Conservation (phyloP, 2,888 invertebrate genomes). For the Campopleginae sp. region DNA sequence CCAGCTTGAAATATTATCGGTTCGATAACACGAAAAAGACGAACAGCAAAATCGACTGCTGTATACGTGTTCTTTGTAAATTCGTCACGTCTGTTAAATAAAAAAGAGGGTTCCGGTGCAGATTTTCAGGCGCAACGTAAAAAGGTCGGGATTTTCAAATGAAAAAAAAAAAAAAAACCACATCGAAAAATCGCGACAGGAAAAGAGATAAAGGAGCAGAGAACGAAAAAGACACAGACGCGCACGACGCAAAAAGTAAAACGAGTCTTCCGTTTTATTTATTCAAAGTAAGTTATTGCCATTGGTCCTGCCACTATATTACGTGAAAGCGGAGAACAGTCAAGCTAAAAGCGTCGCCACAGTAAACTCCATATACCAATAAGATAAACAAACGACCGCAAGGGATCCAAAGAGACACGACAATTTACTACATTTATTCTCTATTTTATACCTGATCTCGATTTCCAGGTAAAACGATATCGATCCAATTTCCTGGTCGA, state of each 20-base stretch:
- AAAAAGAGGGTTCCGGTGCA: too few relatives aligned
- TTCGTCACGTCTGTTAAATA: neutral
- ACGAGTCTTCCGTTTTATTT: conserved; percentile 81
- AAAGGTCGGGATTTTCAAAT: neutral
- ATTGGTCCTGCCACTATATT: conserved; percentile 81
- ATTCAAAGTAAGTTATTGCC: conserved; percentile 83
- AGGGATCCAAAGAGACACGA: conserved; percentile 37
- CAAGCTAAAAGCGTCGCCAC: conserved; percentile 62
- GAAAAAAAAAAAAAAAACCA: too few relatives aligned
- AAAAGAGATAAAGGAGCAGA: neutral
- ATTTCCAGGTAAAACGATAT: conserved; percentile 80
- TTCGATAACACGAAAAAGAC: neutral
- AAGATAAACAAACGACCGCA: conserved; percentile 38
- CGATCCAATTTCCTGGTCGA: conserved; percentile 75
- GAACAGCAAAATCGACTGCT: neutral
- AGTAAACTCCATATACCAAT: conserved; percentile 24
- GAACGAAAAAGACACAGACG: neutral
- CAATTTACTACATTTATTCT: conserved; percentile 34
- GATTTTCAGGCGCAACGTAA: too few relatives aligned
- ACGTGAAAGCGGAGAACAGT: conserved; percentile 76
- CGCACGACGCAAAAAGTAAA: conserved; percentile 52
- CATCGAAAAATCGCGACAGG: neutral
- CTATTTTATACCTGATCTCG: conserved; percentile 63
- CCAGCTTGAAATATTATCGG: neutral
- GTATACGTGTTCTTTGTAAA: neutral